Percentiles rank a stretch among this genome's conserved stretches.
phyloP scores from a whole-genome alignment of 2,113 vertebrate species.

The Entelurus aequoreus region DNA sequence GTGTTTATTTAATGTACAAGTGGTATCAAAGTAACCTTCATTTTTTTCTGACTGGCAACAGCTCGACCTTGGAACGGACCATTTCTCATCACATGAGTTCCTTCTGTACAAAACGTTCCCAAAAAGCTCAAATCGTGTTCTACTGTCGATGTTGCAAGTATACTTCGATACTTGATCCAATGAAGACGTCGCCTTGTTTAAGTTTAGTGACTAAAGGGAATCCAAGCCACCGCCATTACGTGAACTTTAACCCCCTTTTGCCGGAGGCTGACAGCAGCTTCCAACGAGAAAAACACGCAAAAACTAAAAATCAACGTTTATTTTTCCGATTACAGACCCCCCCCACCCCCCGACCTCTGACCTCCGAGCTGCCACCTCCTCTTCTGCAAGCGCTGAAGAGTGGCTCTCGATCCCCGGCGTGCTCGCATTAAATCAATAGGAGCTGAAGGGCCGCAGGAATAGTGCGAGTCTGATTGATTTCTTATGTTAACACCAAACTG shows the following conservation, averaged over 20 bases:
- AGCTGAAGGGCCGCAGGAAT: conserved; percentile 52
- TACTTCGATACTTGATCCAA: too few relatives aligned
- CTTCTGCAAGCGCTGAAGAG: conserved; percentile 39
- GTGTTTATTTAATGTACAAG: too few relatives aligned
- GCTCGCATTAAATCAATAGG: conserved; percentile 64
- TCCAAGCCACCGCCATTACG: too few relatives aligned
- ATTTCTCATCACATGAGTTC: too few relatives aligned
- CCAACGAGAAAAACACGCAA: conserved; percentile 16
- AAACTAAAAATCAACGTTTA: conserved; percentile 38
- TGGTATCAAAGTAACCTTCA: too few relatives aligned
- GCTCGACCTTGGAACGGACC: too few relatives aligned
- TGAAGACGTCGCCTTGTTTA: too few relatives aligned
- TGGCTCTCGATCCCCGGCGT: conserved; percentile 53
- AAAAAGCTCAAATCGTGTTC: too few relatives aligned
- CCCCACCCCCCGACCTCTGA: conserved; percentile 10
- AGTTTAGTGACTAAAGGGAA: too few relatives aligned
- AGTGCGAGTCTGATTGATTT: conserved; percentile 65
- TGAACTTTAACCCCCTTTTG: conserved; percentile 6
- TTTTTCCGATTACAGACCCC: not conserved
- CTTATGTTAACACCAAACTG: conserved; percentile 59
- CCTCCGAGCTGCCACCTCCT: conserved; percentile 16
- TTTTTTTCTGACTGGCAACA: too few relatives aligned
- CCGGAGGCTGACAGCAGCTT: conserved; percentile 34
- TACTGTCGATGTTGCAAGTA: too few relatives aligned
- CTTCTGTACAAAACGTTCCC: too few relatives aligned